Base-by-base conservation (phyloP, 2,113 vertebrate species). In the Pangasianodon gigas region DNA sequence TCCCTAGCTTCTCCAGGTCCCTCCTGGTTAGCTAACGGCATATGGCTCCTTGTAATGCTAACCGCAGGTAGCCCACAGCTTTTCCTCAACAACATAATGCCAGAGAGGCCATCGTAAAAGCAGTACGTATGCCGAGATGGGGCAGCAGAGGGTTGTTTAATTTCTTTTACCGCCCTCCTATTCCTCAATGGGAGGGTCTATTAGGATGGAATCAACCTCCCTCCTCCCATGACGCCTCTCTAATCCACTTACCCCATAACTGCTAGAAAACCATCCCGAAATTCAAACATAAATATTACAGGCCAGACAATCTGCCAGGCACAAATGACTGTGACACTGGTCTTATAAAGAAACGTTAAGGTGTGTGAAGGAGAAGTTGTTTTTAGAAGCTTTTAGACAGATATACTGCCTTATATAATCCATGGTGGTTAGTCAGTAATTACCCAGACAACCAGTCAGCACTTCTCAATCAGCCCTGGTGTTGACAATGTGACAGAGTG, bases 401-500 rank as follows among this genome's bases (percentile, higher is more conserved):
- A 92, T 92, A 92, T 92, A 93, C 84, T 84, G 77, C 91, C 85
- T 93, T 93, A 93, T 91, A 93, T 94, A 94, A 95, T 93, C 92
- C 93, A 92, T 90, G 75, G 90, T 92, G 91, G 95, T 93, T 94
- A 93, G 92, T 85, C 91, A 90, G 92, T 94, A 95, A 96, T 95
- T 93, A 95, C 92, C 90, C 93, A 94, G 92, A 92, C 91, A 91
- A 93, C 93, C 91, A 93, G 93, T 96, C 95, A 96, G 95, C 95
- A 95, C 90, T 93, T 95, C 95, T 95, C 90, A 94, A 94, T 95
- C 93, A 94, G 91, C 92, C 91, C 93, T 94, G 90, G 94, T 94
- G 94, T 65, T 65, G 58, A 62, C 82, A 84, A 60, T 89, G 85
- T 92, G 89, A 93, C 95, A 94, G 93, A 91, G 90, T 90, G 87